These are phyloP conservation scores for Drosophila erecta DNA, from an alignment of 1,140 invertebrate genomes.

Conservation along the genomic window DNA sequence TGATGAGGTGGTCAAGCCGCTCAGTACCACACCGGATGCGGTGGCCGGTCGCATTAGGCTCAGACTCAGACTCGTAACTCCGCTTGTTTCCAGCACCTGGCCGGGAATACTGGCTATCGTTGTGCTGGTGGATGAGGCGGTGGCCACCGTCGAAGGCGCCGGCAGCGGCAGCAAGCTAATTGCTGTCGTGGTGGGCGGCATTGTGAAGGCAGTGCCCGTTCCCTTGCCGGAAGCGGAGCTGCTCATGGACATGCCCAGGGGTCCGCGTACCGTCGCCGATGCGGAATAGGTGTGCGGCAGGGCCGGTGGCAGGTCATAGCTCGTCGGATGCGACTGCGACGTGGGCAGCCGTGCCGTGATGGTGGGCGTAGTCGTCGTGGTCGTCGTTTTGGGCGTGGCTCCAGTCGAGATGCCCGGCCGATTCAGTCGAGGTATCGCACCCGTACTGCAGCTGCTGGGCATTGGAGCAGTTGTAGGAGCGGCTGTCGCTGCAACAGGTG, in stretches of 20 bases:
- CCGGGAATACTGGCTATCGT: constrained; percentile 56
- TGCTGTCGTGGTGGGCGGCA: constrained; percentile 63
- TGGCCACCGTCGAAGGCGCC: constrained; percentile 47
- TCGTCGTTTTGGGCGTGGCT: constrained; percentile 65
- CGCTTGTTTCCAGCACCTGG: constrained; percentile 60
- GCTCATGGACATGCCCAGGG: constrained; percentile 72
- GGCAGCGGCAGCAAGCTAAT: constrained; percentile 70
- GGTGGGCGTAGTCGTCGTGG: constrained; percentile 46
- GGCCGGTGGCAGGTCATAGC: constrained; percentile 74
- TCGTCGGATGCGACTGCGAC: constrained; percentile 70
- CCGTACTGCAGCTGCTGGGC: constrained; percentile 69
- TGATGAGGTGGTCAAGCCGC: constrained; percentile 39
- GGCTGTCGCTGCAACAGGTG: constrained; percentile 5
- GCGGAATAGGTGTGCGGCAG: constrained; percentile 73
- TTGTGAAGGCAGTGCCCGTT: constrained; percentile 17
- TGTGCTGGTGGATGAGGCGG: constrained; percentile 12
- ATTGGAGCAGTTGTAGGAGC: constrained; percentile 15
- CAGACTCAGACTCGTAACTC: constrained; percentile 72
- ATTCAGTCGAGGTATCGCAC: constrained; percentile 66
- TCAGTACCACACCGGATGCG: constrained; percentile 20
- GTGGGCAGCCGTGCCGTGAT: constrained; percentile 62
- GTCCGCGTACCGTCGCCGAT: constrained; percentile 66
- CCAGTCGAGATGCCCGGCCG: constrained; percentile 59
- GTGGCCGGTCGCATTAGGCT: constrained; percentile 60
- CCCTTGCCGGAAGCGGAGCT: constrained; percentile 38